These are phyloP conservation scores for silkworm (Bombyx mori) DNA, from an alignment of 1,140 invertebrate genomes.

Conservation along the genomic window DNA sequence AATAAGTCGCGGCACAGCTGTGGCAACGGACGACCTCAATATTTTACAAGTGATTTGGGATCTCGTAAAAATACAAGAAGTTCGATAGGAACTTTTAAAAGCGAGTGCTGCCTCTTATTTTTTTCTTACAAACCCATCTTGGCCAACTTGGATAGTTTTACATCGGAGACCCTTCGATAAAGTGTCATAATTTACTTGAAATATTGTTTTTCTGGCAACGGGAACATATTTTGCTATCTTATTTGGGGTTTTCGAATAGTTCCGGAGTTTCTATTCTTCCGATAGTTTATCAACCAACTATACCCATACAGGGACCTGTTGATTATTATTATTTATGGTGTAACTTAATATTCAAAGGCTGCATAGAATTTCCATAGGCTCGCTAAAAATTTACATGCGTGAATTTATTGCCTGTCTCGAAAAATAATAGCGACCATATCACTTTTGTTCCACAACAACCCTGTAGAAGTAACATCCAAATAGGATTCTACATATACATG, in stretches of 20 bases:
- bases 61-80: slow-evolving; percentile 32
- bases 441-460: too few species aligned
- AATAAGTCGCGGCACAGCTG: slow-evolving; percentile 30
- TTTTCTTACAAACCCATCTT: slow-evolving; percentile 39
- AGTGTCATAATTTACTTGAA: slow-evolving; percentile 55
- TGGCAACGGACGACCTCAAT: slow-evolving; percentile 19
- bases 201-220: slow-evolving; percentile 43
- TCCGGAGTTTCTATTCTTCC: slow-evolving; percentile 22
- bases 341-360: neutral
- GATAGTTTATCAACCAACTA: slow-evolving; percentile 5
- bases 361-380: too few species aligned
- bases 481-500: slow-evolving; percentile 13
- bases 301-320: slow-evolving; percentile 7
- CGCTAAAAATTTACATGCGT: too few species aligned
- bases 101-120: slow-evolving; percentile 32
- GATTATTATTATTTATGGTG: slow-evolving; percentile 8
- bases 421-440: too few species aligned
- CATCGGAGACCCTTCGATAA: slow-evolving; percentile 50
- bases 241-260: slow-evolving; percentile 35
- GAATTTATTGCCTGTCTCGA: too few species aligned
- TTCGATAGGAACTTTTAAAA: slow-evolving; percentile 44
- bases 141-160: slow-evolving; percentile 49
- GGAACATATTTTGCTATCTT: slow-evolving; percentile 42
- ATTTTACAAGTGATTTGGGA: slow-evolving; percentile 38
- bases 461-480: too few species aligned